Evolutionary conservation across 2,888 invertebrate species (phyloP).

Genomic region (Phortica okadai): DNA sequence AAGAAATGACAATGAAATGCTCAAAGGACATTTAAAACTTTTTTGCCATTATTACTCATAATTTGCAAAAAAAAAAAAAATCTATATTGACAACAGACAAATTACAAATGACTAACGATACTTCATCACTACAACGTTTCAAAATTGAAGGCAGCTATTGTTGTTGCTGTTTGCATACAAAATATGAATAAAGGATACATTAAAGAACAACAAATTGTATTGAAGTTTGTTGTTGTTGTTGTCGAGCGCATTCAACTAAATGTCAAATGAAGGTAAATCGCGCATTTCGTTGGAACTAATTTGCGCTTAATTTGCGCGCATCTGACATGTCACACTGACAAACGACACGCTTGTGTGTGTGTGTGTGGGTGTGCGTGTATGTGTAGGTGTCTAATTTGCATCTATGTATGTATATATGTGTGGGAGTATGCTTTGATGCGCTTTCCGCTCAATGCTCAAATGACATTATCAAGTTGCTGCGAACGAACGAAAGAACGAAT

Average conservation of each 20-base stretch:
- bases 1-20: too few species aligned
- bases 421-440: slow-evolving; percentile 7
- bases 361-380: not conserved
- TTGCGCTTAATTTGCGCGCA: not conserved
- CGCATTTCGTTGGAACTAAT: not conserved
- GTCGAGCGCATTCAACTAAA: not conserved
- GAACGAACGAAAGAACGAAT: not conserved
- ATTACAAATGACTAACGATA: too few species aligned
- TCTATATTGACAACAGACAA: too few species aligned
- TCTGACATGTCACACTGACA: not conserved
- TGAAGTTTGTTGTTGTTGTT: slow-evolving; percentile 8
- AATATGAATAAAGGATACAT: not conserved
- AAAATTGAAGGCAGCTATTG: too few species aligned
- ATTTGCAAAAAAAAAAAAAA: too few species aligned
- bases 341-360: not conserved
- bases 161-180: too few species aligned
- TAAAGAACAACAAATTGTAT: not conserved
- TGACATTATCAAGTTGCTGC: not conserved
- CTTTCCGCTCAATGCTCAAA: not conserved
- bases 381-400: not conserved
- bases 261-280: not conserved
- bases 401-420: not conserved
- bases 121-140: too few species aligned
- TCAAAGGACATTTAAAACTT: too few species aligned
- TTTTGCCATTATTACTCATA: too few species aligned